Percentiles rank a stretch among this genome's conserved stretches.
Evolutionary conservation across 1,140 invertebrate genomes (phyloP).

Genomic region (Charaxes varanes): DNA sequence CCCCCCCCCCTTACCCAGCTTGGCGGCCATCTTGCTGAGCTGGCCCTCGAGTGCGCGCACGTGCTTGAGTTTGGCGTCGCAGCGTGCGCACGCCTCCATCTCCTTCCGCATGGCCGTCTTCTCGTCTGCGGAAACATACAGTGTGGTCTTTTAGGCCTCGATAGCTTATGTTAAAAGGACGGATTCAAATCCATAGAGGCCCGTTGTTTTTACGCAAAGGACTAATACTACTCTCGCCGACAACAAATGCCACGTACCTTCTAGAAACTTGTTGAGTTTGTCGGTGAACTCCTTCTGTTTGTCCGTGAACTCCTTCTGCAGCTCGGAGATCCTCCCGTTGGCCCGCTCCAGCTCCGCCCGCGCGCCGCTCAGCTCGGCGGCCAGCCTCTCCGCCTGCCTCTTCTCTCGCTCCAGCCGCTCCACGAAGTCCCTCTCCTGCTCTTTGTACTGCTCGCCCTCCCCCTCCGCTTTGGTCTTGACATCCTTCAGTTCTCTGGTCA

Average conservation of each 20-base stretch:
- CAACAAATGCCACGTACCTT: too few species aligned
- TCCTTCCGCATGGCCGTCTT: constrained; percentile 59
- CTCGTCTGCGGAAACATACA: constrained; percentile 36
- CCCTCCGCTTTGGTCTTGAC: constrained; percentile 46
- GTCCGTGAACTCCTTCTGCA: constrained; percentile 61
- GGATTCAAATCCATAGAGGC: background rate
- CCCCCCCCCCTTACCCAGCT: constrained; percentile 56
- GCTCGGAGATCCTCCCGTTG: constrained; percentile 61
- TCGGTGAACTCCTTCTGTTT: constrained; percentile 63
- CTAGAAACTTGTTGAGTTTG: constrained; percentile 46
- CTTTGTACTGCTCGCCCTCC: constrained; percentile 48
- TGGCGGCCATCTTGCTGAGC: constrained; percentile 48
- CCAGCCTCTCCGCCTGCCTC: constrained; percentile 51
- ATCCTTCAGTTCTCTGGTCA: constrained; percentile 53
- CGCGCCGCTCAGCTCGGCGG: constrained; percentile 30
- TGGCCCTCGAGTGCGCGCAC: constrained; percentile 54
- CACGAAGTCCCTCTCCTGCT: constrained; percentile 52
- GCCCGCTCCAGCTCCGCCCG: constrained; percentile 57
- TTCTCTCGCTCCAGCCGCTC: constrained; percentile 59
- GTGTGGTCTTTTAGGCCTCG: background rate
- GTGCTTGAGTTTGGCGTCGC: constrained; percentile 53
- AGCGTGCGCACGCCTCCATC: constrained; percentile 47
- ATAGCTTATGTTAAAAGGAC: background rate
- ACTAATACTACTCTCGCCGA: background rate
- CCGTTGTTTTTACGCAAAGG: background rate